Percentiles rank a stretch among this genome's conserved stretches.
Conservation (phyloP, 2,888 invertebrate species). For the Panorpa germanica region DNA sequence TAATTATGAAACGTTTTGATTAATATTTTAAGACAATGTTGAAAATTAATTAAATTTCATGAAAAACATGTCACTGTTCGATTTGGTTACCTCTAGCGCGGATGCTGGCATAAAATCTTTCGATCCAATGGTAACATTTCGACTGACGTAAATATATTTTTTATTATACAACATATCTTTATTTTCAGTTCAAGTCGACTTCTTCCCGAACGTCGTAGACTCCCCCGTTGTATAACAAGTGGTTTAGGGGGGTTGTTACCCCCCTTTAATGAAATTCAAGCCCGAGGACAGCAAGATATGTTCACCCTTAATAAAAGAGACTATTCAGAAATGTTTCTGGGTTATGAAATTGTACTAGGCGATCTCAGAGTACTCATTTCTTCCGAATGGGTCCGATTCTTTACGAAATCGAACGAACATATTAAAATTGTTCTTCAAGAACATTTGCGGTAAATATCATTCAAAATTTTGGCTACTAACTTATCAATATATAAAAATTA, state of each 20-base stretch:
- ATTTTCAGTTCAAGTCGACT: conserved; percentile 41
- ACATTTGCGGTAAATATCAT: conserved; percentile 30
- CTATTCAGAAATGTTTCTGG: conserved; percentile 62
- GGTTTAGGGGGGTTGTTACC: conserved; percentile 76
- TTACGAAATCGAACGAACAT: conserved; percentile 34
- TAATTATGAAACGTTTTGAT: too few species aligned
- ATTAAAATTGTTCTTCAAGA: conserved; percentile 40
- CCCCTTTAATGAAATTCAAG: conserved; percentile 55
- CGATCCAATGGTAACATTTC: too few species aligned
- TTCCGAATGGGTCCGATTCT: conserved; percentile 50
- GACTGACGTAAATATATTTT: conserved; percentile 1
- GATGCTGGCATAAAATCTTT: too few species aligned
- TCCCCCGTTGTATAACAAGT: conserved; percentile 55
- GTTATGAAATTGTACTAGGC: conserved; percentile 61
- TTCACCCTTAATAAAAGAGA: conserved; percentile 50
- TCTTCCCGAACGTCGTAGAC: conserved; percentile 45
- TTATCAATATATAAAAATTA: conserved; percentile 15
- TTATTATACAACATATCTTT: not conserved
- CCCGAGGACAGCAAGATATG: conserved; percentile 66
- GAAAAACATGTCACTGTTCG: too few species aligned
- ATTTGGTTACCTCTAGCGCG: too few species aligned
- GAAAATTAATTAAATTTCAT: too few species aligned
- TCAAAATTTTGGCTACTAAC: conserved; percentile 20
- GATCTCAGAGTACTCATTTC: conserved; percentile 70
- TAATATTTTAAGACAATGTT: too few species aligned